These are phyloP conservation scores for Oscheius sp. DNA, from an alignment of 2,888 invertebrate species.

Conservation along the genomic window DNA sequence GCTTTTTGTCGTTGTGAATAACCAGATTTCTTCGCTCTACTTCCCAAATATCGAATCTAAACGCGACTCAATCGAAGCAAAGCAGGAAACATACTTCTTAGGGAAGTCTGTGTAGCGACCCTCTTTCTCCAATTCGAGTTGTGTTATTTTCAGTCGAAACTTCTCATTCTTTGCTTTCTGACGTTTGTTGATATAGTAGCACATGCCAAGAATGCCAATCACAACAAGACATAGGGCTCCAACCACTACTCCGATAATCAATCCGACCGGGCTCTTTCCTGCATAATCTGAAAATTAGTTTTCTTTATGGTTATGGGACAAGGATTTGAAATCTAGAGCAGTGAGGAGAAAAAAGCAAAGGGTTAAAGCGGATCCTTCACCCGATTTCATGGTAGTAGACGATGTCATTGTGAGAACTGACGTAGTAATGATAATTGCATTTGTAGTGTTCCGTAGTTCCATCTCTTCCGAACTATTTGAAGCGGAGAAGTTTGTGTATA, in stretches of 20 bases:
- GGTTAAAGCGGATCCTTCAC: background rate
- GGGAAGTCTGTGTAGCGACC: conserved; percentile 68
- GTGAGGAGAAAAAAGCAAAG: background rate
- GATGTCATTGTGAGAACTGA: background rate
- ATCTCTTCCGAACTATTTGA: background rate
- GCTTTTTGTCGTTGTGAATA: conserved; percentile 68
- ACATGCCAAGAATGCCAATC: conserved; percentile 29
- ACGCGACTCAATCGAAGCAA: conserved; percentile 1
- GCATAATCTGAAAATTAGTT: conserved; percentile 26
- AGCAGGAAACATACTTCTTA: conserved; percentile 46
- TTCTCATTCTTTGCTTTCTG: conserved; percentile 46
- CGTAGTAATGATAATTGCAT: background rate
- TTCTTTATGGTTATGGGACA: background rate
- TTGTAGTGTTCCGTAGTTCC: background rate
- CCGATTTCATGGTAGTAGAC: background rate
- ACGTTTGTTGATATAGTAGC: conserved; percentile 36
- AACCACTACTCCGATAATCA: conserved; percentile 49
- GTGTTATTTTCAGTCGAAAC: conserved; percentile 47
- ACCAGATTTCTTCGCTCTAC: conserved; percentile 71
- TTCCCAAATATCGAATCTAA: conserved; percentile 69
- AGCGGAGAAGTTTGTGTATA: too few relatives aligned
- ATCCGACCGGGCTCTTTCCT: conserved; percentile 36
- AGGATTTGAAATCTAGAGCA: background rate
- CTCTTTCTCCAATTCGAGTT: conserved; percentile 49
- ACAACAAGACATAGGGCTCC: conserved; percentile 37